Evolutionary conservation across 2,797 vertebrate species (phyloP).

Genomic region (Acipenser ruthenus): DNA sequence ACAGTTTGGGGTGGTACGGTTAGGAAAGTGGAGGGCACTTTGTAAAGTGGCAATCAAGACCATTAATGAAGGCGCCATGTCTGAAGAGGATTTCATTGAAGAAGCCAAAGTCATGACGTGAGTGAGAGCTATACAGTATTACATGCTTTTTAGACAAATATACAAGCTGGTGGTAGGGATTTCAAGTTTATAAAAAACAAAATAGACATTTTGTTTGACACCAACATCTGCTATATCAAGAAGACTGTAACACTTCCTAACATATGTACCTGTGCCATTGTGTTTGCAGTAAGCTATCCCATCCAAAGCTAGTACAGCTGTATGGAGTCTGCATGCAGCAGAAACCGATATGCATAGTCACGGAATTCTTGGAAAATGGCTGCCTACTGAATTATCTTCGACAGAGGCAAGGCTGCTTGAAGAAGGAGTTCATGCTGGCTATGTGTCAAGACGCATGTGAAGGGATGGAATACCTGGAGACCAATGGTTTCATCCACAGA

Average conservation of each 20-base stretch:
- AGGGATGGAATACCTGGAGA: constrained; percentile 80
- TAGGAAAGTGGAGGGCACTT: constrained; percentile 65
- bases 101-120: constrained; percentile 61
- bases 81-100: constrained; percentile 59
- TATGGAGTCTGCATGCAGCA: constrained; percentile 67
- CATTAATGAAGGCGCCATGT: constrained; percentile 52
- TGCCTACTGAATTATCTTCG: constrained; percentile 66
- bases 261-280: not conserved
- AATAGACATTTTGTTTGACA: too few species aligned
- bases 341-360: constrained; percentile 68
- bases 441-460: constrained; percentile 74
- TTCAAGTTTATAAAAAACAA: too few species aligned
- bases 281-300: constrained; percentile 63
- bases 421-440: constrained; percentile 44
- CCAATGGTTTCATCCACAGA: constrained; percentile 67
- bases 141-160: not conserved
- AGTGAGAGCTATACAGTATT: constrained; percentile 23
- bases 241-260: too few species aligned
- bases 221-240: too few species aligned
- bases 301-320: constrained; percentile 75
- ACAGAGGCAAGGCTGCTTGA: constrained; percentile 33
- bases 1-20: constrained; percentile 72
- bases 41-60: constrained; percentile 56
- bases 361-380: constrained; percentile 77
- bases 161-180: too few species aligned